These are phyloP conservation scores for Solenopsis invicta DNA, from an alignment of 1,140 invertebrate species.

Conservation along the genomic window DNA sequence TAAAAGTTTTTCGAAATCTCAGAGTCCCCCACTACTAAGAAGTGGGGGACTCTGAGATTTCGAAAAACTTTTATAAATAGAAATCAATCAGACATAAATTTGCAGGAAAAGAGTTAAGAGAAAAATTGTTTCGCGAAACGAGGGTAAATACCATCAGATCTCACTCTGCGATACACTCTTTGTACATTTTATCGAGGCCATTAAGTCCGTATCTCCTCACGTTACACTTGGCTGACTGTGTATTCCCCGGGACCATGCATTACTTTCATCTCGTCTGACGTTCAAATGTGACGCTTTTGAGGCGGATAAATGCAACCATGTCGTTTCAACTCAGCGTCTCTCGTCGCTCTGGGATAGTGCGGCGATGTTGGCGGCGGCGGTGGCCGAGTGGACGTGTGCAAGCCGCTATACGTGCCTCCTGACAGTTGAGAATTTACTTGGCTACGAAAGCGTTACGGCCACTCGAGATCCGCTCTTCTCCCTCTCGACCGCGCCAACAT, in stretches of 20 bases:
- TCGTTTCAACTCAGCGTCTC: conserved; percentile 23
- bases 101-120: not conserved
- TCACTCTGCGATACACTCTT: no score
- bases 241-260: not conserved
- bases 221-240: not conserved
- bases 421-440: conserved; percentile 43
- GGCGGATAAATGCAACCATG: conserved; percentile 26
- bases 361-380: no score
- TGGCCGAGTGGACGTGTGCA: not conserved
- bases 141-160: no score
- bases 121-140: not conserved
- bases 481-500: conserved; percentile 39
- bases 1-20: no score
- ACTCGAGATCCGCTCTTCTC: conserved; percentile 46
- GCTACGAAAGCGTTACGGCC: conserved; percentile 58
- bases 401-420: conserved; percentile 12
- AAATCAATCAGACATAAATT: no score
- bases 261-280: not conserved
- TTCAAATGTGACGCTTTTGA: not conserved
- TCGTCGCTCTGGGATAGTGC: not conserved
- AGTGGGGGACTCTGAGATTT: no score
- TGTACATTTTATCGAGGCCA: not conserved
- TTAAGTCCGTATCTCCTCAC: not conserved
- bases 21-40: no score
- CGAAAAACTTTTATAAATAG: no score